phyloP scores from a whole-genome alignment of 2,113 vertebrate genomes.

The Grallaria varia region DNA sequence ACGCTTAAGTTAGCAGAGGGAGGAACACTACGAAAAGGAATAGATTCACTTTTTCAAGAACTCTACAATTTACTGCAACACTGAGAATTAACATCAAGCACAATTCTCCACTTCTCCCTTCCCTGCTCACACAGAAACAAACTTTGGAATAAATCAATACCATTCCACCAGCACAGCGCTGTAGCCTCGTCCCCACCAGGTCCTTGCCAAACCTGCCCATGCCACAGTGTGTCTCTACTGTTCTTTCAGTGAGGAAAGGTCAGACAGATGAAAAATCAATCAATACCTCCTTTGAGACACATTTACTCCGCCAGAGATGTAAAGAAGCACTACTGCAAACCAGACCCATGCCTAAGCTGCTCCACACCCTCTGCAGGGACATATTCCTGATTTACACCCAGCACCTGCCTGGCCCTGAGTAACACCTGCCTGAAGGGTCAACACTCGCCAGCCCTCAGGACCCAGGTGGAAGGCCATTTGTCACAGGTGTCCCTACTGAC shows the following conservation, averaged over 20 bases:
- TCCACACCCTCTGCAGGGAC: neutral
- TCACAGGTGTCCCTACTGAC: neutral
- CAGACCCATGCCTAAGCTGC: too few relatives aligned
- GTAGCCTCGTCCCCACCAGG: neutral
- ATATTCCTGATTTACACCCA: neutral
- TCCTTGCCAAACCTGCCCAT: neutral
- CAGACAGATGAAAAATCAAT: neutral
- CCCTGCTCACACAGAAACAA: neutral
- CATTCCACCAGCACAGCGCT: neutral
- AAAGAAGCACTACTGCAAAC: neutral
- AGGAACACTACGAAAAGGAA: neutral
- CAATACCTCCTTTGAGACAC: neutral
- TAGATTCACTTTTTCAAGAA: neutral
- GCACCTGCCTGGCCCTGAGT: neutral
- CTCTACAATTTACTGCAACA: neutral
- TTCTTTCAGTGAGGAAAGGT: neutral
- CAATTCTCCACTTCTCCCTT: neutral
- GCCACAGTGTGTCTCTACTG: neutral
- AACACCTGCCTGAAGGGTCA: neutral
- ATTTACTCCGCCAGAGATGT: neutral
- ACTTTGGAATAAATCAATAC: neutral
- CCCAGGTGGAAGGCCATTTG: neutral
- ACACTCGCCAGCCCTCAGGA: neutral
- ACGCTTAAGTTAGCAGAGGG: neutral
- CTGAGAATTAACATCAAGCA: neutral